Evolutionary conservation across 2,113 vertebrate genomes (phyloP).

Genomic region (Murina feae): DNA sequence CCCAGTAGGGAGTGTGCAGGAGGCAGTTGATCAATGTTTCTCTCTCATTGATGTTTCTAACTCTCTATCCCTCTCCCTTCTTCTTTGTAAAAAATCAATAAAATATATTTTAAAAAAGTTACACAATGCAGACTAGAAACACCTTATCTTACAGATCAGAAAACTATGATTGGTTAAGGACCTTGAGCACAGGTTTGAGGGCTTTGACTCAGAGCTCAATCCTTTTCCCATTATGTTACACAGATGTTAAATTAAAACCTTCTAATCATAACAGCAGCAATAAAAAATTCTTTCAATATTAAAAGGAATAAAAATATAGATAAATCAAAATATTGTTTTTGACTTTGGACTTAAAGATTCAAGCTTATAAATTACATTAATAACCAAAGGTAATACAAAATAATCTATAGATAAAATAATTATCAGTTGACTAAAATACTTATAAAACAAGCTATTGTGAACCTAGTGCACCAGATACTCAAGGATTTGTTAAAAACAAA

Average conservation of each 20-base stretch:
- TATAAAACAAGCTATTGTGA: background rate
- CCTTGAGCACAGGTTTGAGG: background rate
- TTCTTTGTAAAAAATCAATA: too few species aligned
- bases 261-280: background rate
- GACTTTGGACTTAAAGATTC: background rate
- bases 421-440: background rate
- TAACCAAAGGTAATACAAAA: background rate
- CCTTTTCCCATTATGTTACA: background rate
- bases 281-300: background rate
- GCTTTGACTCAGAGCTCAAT: background rate
- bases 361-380: conserved; percentile 17
- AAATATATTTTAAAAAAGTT: too few species aligned
- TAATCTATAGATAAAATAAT: background rate
- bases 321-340: background rate
- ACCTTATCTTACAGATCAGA: background rate
- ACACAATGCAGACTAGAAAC: background rate
- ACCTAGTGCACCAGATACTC: background rate
- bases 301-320: background rate
- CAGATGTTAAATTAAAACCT: background rate
- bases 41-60: too few species aligned
- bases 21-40: too few species aligned
- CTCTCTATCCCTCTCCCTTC: too few species aligned
- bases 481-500: background rate
- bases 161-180: background rate
- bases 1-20: too few species aligned